Conservation (phyloP, 1,140 invertebrate species). For the Kradibia gibbosae region DNA sequence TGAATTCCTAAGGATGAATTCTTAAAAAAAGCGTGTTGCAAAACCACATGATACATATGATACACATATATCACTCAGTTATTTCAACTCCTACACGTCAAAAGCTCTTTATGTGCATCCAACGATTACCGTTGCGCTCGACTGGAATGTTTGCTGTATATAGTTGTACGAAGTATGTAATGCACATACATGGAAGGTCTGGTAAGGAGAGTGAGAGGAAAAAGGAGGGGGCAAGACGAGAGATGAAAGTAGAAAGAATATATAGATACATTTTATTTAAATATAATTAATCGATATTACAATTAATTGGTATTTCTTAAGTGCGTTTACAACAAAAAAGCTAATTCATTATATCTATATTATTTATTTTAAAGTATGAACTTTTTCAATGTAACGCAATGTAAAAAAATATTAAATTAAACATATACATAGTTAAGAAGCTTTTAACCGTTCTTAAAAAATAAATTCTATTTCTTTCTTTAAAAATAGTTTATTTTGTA, state of each 20-base stretch:
- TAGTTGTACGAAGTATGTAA: slow-evolving; percentile 7
- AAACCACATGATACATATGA: neutral
- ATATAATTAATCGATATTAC: too few species aligned
- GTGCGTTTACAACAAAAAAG: too few species aligned
- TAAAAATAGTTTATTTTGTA: too few species aligned
- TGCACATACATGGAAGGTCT: neutral
- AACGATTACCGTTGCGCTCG: neutral
- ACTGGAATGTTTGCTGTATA: slow-evolving; percentile 10
- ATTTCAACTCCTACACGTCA: slow-evolving; percentile 7
- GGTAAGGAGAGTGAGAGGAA: neutral
- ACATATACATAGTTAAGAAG: too few species aligned
- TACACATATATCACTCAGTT: neutral
- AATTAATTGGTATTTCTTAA: too few species aligned
- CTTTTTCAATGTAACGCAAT: too few species aligned
- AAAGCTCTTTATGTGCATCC: neutral
- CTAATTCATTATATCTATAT: too few species aligned
- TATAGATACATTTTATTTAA: neutral
- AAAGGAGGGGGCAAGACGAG: neutral
- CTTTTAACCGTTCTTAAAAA: too few species aligned
- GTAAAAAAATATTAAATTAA: too few species aligned
- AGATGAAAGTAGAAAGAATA: neutral
- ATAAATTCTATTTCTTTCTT: too few species aligned
- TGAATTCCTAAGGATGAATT: neutral
- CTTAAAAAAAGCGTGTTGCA: neutral
- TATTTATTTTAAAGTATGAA: too few species aligned